Evolutionary conservation across 2,888 invertebrate genomes (phyloP).

Genomic region (Gymnocheta viridis): DNA sequence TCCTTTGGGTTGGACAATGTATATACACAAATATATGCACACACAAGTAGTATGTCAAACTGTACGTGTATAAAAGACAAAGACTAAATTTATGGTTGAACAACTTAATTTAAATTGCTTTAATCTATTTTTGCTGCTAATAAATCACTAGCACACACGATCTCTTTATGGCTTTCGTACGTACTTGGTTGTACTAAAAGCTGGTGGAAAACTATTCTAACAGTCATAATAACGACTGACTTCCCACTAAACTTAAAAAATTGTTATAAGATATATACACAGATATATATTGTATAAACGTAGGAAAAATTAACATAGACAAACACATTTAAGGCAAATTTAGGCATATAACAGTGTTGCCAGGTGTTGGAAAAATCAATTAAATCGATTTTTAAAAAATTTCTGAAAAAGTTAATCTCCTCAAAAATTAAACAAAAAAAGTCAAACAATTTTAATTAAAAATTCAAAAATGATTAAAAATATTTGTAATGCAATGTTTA

Average conservation of each 20-base stretch:
- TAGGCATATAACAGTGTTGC: not conserved
- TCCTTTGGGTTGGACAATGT: slow-evolving; percentile 39
- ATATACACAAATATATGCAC: slow-evolving; percentile 2
- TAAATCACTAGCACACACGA: slow-evolving; percentile 75
- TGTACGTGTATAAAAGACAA: slow-evolving; percentile 13
- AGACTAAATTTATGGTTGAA: slow-evolving; percentile 74
- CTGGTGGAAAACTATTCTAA: slow-evolving; percentile 45
- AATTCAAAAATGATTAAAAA: too few species aligned
- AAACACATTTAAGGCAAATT: not conserved
- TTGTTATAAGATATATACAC: slow-evolving; percentile 21
- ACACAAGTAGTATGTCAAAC: not conserved
- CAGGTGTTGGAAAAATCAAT: too few species aligned
- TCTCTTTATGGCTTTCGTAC: not conserved
- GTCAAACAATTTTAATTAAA: too few species aligned
- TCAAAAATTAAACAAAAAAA: too few species aligned
- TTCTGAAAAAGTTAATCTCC: too few species aligned
- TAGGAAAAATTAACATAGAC: not conserved
- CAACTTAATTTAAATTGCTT: slow-evolving; percentile 81
- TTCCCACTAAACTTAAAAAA: slow-evolving; percentile 66
- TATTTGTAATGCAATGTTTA: too few species aligned
- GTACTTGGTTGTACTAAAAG: slow-evolving; percentile 1
- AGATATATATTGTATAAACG: not conserved
- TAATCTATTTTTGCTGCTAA: slow-evolving; percentile 77
- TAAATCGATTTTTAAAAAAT: too few species aligned
- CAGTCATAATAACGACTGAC: slow-evolving; percentile 64